phyloP scores from a whole-genome alignment of 2,113 vertebrate species.

The Clarias magur region DNA sequence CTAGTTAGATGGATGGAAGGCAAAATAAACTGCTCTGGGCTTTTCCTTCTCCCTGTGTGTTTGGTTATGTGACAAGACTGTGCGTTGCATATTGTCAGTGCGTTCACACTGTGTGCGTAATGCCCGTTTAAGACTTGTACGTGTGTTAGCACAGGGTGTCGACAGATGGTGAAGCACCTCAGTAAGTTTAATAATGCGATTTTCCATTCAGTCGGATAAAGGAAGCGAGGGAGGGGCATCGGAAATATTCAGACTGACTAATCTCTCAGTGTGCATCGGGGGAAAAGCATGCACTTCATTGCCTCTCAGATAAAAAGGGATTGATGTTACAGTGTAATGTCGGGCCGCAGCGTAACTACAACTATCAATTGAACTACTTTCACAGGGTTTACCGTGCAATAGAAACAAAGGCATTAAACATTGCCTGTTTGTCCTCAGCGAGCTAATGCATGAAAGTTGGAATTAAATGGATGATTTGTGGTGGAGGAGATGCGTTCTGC shows the following conservation, averaged over 20 bases:
- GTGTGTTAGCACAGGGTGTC: slow-evolving; percentile 44
- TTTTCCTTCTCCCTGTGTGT: neutral
- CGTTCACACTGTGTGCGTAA: slow-evolving; percentile 11
- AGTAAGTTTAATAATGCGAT: slow-evolving; percentile 74
- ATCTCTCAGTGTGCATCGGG: slow-evolving; percentile 59
- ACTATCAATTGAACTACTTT: neutral
- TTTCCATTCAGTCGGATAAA: slow-evolving; percentile 72
- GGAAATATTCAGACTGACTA: slow-evolving; percentile 73
- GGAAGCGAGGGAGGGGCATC: slow-evolving; percentile 59
- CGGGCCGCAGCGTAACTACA: neutral
- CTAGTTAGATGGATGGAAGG: neutral
- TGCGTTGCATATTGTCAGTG: neutral
- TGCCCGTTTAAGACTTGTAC: slow-evolving; percentile 2
- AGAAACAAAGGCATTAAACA: too few species aligned
- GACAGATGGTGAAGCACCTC: slow-evolving; percentile 75
- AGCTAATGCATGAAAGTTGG: too few species aligned
- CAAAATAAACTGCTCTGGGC: slow-evolving; percentile 5
- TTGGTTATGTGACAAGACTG: slow-evolving; percentile 18
- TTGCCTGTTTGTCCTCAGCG: too few species aligned
- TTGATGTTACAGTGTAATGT: neutral
- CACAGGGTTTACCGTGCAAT: too few species aligned
- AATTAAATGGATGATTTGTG: too few species aligned
- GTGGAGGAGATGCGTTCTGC: too few species aligned
- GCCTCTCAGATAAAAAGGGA: neutral
- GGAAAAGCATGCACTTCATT: slow-evolving; percentile 28